These are phyloP conservation scores for Arenaria interpres DNA, from an alignment of 2,113 vertebrate species.

Conservation along the genomic window DNA sequence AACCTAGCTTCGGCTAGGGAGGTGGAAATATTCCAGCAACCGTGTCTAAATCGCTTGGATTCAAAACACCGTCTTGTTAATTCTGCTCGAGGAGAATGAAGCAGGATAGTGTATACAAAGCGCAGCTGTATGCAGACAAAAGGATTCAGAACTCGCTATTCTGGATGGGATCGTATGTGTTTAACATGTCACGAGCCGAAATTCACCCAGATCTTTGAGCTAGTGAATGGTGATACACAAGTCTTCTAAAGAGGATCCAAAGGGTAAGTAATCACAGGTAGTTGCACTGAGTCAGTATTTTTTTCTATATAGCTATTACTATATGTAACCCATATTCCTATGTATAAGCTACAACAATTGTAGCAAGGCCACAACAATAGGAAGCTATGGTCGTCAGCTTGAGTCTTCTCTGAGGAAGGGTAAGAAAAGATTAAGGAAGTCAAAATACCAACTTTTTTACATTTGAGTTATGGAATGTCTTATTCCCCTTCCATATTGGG, in stretches of 20 bases:
- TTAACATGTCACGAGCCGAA: background rate
- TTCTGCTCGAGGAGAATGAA: background rate
- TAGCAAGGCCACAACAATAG: background rate
- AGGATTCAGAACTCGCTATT: background rate
- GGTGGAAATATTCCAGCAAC: background rate
- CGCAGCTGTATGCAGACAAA: fast-evolving
- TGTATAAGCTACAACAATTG: no score
- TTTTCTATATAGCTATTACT: background rate
- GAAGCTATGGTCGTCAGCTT: background rate
- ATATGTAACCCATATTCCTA: background rate
- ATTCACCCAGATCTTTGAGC: background rate
- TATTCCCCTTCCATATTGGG: fast-evolving
- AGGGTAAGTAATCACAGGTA: background rate
- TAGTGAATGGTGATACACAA: no score
- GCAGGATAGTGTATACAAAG: background rate
- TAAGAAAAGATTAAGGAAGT: background rate
- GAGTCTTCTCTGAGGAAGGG: background rate
- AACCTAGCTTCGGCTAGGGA: background rate
- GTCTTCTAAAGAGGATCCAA: background rate
- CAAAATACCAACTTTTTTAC: background rate
- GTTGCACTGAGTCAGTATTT: background rate
- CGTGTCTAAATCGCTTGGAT: background rate
- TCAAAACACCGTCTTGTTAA: background rate
- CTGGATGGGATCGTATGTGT: background rate
- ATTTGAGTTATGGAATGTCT: background rate